These are phyloP conservation scores for Diuraphis noxia DNA, from an alignment of 1,140 invertebrate genomes.

Conservation along the genomic window DNA sequence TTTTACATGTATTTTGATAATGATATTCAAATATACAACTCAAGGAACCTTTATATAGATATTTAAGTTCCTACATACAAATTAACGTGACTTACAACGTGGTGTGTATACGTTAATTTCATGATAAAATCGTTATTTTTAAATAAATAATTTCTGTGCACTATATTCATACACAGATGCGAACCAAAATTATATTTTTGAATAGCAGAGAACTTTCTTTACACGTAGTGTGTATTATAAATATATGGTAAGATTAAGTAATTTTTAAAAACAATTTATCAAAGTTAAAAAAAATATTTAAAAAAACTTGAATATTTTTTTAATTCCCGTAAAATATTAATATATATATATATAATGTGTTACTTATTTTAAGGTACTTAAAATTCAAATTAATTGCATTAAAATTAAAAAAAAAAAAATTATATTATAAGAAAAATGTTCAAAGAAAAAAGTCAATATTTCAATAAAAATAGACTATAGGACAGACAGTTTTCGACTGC, in stretches of 20 bases:
- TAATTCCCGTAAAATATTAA: background rate
- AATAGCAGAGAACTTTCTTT: background rate
- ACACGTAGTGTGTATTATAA: background rate
- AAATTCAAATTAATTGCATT: background rate
- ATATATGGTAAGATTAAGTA: background rate
- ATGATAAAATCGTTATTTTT: too few species aligned
- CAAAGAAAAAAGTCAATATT: background rate
- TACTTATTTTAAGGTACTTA: background rate
- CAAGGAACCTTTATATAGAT: too few species aligned
- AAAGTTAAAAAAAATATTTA: background rate
- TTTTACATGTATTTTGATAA: too few species aligned
- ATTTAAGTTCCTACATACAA: too few species aligned
- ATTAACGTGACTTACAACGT: too few species aligned
- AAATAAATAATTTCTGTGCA: background rate
- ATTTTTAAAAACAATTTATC: background rate
- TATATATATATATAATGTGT: background rate
- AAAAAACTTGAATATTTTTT: background rate
- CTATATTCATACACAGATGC: background rate
- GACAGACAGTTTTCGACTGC: background rate
- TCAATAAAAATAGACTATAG: background rate
- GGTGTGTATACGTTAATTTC: too few species aligned
- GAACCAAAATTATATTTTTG: background rate
- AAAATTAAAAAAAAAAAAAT: background rate
- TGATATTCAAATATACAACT: too few species aligned
- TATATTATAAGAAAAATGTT: background rate